Conservation (phyloP, 2,888 invertebrate genomes). For the Sericinus montela region DNA sequence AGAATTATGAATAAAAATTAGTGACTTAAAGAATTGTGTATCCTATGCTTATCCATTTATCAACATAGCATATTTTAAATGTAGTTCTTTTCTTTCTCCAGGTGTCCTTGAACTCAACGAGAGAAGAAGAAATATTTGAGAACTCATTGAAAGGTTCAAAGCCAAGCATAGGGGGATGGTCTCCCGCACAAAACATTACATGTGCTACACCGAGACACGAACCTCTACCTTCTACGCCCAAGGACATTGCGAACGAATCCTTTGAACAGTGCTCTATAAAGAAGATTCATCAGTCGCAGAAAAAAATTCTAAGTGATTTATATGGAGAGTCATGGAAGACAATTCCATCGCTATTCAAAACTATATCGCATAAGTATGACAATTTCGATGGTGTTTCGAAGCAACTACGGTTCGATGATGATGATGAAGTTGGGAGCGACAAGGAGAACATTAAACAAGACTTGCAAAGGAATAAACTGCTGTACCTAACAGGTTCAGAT, state of each 20-base stretch:
- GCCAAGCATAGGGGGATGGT: constrained; percentile 64
- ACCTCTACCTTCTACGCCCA: constrained; percentile 54
- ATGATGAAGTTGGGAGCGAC: constrained; percentile 56
- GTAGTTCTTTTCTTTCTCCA: constrained; percentile 30
- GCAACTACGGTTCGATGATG: constrained; percentile 46
- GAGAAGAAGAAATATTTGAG: constrained; percentile 33
- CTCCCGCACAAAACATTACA: constrained; percentile 60
- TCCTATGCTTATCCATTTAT: not conserved
- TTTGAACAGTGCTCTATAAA: constrained; percentile 59
- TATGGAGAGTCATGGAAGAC: constrained; percentile 79
- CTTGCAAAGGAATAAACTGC: constrained; percentile 44
- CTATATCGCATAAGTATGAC: constrained; percentile 41
- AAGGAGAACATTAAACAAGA: constrained; percentile 56
- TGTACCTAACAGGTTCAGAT: constrained; percentile 58
- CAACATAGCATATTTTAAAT: not conserved
- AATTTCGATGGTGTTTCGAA: constrained; percentile 49
- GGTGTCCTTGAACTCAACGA: constrained; percentile 55
- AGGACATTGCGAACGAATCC: constrained; percentile 59
- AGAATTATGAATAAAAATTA: too few species aligned
- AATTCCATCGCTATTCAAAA: constrained; percentile 64
- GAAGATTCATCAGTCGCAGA: constrained; percentile 60
- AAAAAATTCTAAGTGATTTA: constrained; percentile 66
- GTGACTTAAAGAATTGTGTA: too few species aligned
- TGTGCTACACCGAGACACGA: constrained; percentile 54
- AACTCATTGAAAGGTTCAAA: constrained; percentile 22